Evolutionary conservation across 2,797 vertebrate species (phyloP), one percentile per base, ranked within the genome.

Genomic region (Pseudopleuronectes americanus): DNA sequence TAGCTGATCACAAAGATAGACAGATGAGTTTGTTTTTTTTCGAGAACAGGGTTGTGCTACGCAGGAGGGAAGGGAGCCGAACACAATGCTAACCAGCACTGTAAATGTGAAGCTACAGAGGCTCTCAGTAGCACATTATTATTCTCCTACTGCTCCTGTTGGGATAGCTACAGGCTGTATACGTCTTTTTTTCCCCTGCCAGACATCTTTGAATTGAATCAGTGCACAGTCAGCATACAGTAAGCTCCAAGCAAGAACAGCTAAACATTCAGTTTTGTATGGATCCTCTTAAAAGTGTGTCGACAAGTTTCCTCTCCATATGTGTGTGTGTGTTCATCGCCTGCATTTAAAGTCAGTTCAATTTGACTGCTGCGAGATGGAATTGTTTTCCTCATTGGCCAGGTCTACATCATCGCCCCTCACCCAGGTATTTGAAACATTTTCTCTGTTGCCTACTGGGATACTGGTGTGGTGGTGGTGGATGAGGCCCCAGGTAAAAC

Each of bases 1-100:
- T 93, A 92, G 92, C 85, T 90, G 90, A 93, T 93, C 91, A 92
- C 87, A 92, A 87, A 91, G 89, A 92, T 86, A 90, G 90, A 86
- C 90, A 82, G 90, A 92, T 92, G 86, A 41, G 16, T 26, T 70
- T 60, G 48, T 56, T 68, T 51, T 64, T 68, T 7, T 19, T 1
- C 36, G 74, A 74, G 79, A 85, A 70, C 64, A 59, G 74, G 71
- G 71, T 56, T 68, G 67, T 48, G 66, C 73, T 55, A 74, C 56
- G 22, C 76, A 60, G 61, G 78, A 76, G 76, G 76, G 69, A 65
- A 57, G 23, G 57, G 71, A 85, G 79, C 66, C 72, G 74, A 80
- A 84, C 74, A 73, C 79, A 79, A 74, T 77, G 80, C 69, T 87
- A 89, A 79, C 84, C 78, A 84, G 80, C 80, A 76, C 72, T 88